Conservation (phyloP, 2,888 invertebrate genomes). For the Papilio gigon region DNA sequence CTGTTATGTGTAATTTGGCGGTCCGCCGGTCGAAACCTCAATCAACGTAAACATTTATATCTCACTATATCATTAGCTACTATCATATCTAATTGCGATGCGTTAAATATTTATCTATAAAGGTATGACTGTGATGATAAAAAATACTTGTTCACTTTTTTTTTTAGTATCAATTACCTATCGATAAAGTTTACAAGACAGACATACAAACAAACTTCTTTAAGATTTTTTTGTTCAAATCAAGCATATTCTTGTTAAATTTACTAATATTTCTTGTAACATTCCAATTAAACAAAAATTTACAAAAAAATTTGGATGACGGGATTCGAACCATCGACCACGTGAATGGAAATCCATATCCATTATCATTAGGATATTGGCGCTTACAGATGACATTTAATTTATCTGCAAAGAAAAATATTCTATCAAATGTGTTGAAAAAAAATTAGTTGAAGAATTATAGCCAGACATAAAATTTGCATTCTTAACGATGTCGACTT, state of each 20-base stretch:
- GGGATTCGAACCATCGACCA: too few species aligned
- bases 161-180: not conserved
- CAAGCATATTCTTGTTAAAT: too few species aligned
- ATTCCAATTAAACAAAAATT: too few species aligned
- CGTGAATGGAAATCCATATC: too few species aligned
- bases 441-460: constrained; percentile 1
- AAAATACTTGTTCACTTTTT: not conserved
- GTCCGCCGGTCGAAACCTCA: constrained; percentile 73
- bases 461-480: not conserved
- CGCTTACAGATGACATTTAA: not conserved
- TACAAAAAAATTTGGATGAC: too few species aligned
- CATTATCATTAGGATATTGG: too few species aligned
- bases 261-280: too few species aligned
- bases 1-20: constrained; percentile 83
- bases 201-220: not conserved
- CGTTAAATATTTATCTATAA: constrained; percentile 11
- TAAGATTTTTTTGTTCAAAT: too few species aligned
- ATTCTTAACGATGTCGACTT: not conserved
- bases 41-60: constrained; percentile 2
- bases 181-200: not conserved
- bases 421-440: not conserved
- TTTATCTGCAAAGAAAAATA: not conserved
- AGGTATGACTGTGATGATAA: not conserved
- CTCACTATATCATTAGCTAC: not conserved
- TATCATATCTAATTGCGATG: not conserved